Evolutionary conservation across 1,140 invertebrate genomes (phyloP), one percentile per base, ranked within the genome.

Genomic region (Caerostris darwini): DNA sequence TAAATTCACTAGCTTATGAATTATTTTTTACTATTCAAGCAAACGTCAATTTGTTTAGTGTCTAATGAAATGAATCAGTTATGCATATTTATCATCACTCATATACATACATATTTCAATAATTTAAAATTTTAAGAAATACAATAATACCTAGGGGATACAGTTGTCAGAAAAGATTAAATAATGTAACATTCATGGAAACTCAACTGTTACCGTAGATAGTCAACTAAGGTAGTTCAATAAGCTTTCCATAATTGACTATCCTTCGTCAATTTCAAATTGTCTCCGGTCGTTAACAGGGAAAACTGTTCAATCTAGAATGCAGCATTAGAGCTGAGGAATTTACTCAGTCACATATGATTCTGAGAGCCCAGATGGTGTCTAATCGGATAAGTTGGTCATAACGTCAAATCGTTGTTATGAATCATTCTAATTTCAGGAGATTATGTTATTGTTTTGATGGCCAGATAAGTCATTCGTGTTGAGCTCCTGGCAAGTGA

Each of bases 111-210:
- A 14, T 53, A 83, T 56, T 56, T 53, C 81, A 14, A n/a, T 57
- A 83, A 57, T 56, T n/a, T 83, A 12, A 83, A 56, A 10, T 17
- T 50, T 7, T 56, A 71, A 71, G 69, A 71, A 71, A 19, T 71
- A 50, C 50, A 34, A 10, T 71, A 10, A 17, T 8, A 71, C 34
- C 19, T 34, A 71, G 19, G 10, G 57, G 53, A 87, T 57, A 87
- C 59, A 64, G 57, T 87, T 57, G 57, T 64, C 59, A 53, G 50
- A 8, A 50, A 64, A 64, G 50, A 87, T 87, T 87, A 87, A 87
- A 87, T 64, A 61, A 87, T 87, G 61, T 87, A 34, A 87, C 61
- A 87, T 87, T 87, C 85, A 87, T 87, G 85, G 85, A 17, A 7
- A 34, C 19, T n/a, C 69, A 50, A 34, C 50, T 71, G 69, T 71